A percentile compares a stretch with the other conserved stretches of the same genome.
Evolutionary conservation across 2,113 vertebrate genomes (phyloP).

Genomic region (Hypomesus transpacificus): DNA sequence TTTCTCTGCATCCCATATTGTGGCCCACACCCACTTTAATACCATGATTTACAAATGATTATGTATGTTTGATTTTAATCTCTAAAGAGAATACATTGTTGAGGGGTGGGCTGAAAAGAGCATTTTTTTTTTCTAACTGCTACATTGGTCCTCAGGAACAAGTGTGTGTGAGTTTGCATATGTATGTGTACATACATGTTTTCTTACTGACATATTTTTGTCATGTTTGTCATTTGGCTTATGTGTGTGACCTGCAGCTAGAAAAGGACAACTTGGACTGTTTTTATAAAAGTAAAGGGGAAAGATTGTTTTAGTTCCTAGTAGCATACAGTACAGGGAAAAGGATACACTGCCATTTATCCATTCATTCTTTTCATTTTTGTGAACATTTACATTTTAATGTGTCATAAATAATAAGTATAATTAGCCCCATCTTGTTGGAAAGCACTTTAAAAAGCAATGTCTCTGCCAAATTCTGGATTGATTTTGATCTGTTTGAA

Average conservation of each 20-base stretch:
- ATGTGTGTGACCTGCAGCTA: not conserved
- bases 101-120: slow-evolving; percentile 56
- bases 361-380: slow-evolving; percentile 2
- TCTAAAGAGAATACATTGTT: slow-evolving; percentile 64
- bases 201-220: slow-evolving; percentile 26
- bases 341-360: slow-evolving; percentile 14
- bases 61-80: slow-evolving; percentile 68
- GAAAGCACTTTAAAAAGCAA: slow-evolving; percentile 66
- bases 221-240: slow-evolving; percentile 28
- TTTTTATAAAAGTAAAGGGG: not conserved
- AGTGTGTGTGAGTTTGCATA: not conserved
- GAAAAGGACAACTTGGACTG: not conserved
- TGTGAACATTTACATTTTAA: slow-evolving; percentile 22
- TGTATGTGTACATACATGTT: slow-evolving; percentile 35
- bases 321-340: not conserved
- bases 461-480: slow-evolving; percentile 51
- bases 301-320: not conserved
- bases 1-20: slow-evolving; percentile 42
- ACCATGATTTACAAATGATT: slow-evolving; percentile 60
- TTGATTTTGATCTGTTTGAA: slow-evolving; percentile 27
- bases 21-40: slow-evolving; percentile 49
- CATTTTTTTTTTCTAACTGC: slow-evolving; percentile 48
- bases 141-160: slow-evolving; percentile 68
- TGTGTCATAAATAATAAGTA: slow-evolving; percentile 22
- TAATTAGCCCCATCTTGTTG: slow-evolving; percentile 45